Percentiles rank a stretch among this genome's conserved stretches.
These are phyloP conservation scores for Linnaemya tessellans DNA, from an alignment of 2,888 invertebrate genomes.

Conservation along the genomic window DNA sequence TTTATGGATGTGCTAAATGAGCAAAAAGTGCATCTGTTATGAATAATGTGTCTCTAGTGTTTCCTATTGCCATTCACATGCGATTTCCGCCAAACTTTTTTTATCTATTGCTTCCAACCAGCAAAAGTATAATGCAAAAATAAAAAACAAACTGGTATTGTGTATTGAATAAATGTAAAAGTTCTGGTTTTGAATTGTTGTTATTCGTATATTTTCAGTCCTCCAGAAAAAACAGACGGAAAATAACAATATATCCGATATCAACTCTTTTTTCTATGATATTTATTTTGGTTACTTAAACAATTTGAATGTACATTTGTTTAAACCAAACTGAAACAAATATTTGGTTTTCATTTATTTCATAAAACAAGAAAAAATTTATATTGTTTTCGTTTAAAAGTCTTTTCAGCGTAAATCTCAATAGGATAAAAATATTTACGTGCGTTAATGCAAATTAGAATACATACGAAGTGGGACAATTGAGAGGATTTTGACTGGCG, in stretches of 20 bases:
- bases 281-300: background rate
- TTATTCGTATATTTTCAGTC: background rate
- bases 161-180: constrained; percentile 16
- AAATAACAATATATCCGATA: background rate
- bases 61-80: constrained; percentile 48
- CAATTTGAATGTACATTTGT: background rate
- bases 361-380: background rate
- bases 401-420: background rate
- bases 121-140: background rate
- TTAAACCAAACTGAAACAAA: background rate
- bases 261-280: background rate
- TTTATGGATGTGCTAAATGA: constrained; percentile 4
- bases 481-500: constrained; percentile 2
- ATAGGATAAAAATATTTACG: constrained; percentile 1
- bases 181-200: constrained; percentile 15
- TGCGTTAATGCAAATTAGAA: constrained; percentile 25
- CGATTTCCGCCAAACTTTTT: constrained; percentile 39
- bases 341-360: background rate
- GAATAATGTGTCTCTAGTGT: constrained; percentile 49
- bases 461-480: background rate
- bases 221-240: background rate
- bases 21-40: constrained; percentile 49
- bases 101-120: background rate
- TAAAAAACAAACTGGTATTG: background rate
- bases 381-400: background rate